phyloP scores from a whole-genome alignment of 2,113 vertebrate genomes.

The Ceratotherium simum region DNA sequence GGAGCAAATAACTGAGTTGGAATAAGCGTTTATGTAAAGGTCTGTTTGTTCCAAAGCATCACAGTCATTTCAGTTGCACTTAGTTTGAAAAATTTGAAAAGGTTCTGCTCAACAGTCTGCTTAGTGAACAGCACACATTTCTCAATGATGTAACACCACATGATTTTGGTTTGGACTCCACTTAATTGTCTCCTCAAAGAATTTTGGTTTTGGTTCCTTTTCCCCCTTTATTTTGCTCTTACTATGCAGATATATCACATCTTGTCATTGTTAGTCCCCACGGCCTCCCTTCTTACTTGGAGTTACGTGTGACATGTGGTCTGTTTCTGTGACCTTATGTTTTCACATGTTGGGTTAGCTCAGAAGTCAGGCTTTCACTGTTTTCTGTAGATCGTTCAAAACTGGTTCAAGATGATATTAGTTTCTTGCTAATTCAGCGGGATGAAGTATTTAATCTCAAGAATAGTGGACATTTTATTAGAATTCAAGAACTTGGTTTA shows the following conservation, averaged over 20 bases:
- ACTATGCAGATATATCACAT: neutral
- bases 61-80: slow-evolving; percentile 7
- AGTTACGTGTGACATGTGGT: neutral
- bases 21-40: neutral
- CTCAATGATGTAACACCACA: neutral
- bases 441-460: slow-evolving; percentile 23
- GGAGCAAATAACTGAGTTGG: neutral
- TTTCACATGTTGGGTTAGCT: slow-evolving; percentile 57
- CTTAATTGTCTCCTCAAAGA: slow-evolving; percentile 7
- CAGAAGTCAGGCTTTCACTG: slow-evolving; percentile 41
- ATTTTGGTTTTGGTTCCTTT: neutral
- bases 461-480: slow-evolving; percentile 48
- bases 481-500: slow-evolving; percentile 15
- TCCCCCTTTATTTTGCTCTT: neutral
- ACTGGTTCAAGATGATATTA: slow-evolving; percentile 59
- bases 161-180: slow-evolving; percentile 44
- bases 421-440: slow-evolving; percentile 59
- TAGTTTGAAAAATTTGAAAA: slow-evolving; percentile 20
- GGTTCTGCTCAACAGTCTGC: neutral
- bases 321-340: slow-evolving; percentile 43
- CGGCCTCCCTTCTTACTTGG: neutral
- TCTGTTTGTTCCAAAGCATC: slow-evolving; percentile 35
- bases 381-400: slow-evolving; percentile 44
- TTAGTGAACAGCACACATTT: neutral
- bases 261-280: neutral